Evolutionary conservation across 2,888 invertebrate genomes (phyloP), one percentile per base, ranked within the genome.

Genomic region (Cryptocheilus praepositus): DNA sequence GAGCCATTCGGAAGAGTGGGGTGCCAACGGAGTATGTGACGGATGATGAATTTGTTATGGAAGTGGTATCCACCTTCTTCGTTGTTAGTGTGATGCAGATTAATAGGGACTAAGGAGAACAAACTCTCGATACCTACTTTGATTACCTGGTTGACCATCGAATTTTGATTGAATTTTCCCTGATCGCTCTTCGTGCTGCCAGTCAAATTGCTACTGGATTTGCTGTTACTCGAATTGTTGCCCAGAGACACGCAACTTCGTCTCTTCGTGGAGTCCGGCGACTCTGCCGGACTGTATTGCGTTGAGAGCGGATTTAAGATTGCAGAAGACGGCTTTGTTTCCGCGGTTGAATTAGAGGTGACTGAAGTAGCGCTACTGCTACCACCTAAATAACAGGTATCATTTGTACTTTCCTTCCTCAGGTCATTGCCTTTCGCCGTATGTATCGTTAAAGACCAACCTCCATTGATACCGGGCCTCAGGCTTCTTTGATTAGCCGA

Each of bases 161-260:
- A 85, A 59, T 88, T 88, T 73, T 87, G 88, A 69, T 86, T 86
- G 69, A 88, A 87, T 81, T 89, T 89, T 65, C 89, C 89, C 64
- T 90, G 89, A 67, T 90, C 90, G 52, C 91, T 90, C 36, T 91
- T 93, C 0, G 94, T 94, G 45, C 93, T 93, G 1, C 92, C 93
- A 0, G 95, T 95, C 81, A 95, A 87, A 86, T 95, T 95, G 65
- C 94, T 93, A 59, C 94, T 94, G 0, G 95, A 95, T 83, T 95
- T 95, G 11, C 95, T 95, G 16, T 94, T 94, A 76, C 93, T 94
- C 11, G 94, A 94, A 81, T 93, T 93, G 87, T 94, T 94, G 13
- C 92, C 91, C 59, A 92, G 81, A 0, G 92, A 92, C 1, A 92
- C 90, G 86, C 91, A 91, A 49, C 91, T 91, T 67, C 91, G 85